Evolutionary conservation across 1,140 invertebrate species (phyloP).

Genomic region (Pantala flavescens): DNA sequence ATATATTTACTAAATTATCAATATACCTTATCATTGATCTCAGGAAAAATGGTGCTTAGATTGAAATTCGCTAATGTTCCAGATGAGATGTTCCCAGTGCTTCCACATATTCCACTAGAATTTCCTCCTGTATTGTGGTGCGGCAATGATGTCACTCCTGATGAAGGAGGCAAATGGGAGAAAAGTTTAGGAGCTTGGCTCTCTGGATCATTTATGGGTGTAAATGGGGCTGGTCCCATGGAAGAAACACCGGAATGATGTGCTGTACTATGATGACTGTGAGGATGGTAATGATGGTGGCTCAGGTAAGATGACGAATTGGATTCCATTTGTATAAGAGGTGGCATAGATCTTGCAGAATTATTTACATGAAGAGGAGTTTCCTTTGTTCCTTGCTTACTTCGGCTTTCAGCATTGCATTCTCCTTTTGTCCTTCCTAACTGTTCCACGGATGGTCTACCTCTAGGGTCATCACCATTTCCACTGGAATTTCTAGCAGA

Average conservation of each 20-base stretch:
- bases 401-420: neutral
- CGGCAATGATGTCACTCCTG: conserved; percentile 23
- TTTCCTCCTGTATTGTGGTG: neutral
- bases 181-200: conserved; percentile 17
- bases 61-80: conserved; percentile 55
- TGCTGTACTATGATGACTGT: conserved; percentile 24
- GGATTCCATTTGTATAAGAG: neutral
- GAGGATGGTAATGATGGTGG: conserved; percentile 24
- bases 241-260: conserved; percentile 16
- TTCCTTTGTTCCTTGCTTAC: neutral
- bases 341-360: neutral
- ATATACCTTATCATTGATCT: conserved; percentile 41
- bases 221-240: neutral
- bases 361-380: neutral
- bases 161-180: conserved; percentile 27
- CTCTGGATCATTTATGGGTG: neutral
- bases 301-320: neutral
- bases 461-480: neutral
- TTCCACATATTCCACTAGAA: conserved; percentile 27
- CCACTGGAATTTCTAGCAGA: neutral
- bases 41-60: conserved; percentile 55
- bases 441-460: neutral
- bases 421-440: neutral
- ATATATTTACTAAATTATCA: too few relatives aligned
- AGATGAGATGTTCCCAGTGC: conserved; percentile 31